Base-by-base conservation (phyloP, 2,113 vertebrate genomes). In the Orycteropus afer region DNA sequence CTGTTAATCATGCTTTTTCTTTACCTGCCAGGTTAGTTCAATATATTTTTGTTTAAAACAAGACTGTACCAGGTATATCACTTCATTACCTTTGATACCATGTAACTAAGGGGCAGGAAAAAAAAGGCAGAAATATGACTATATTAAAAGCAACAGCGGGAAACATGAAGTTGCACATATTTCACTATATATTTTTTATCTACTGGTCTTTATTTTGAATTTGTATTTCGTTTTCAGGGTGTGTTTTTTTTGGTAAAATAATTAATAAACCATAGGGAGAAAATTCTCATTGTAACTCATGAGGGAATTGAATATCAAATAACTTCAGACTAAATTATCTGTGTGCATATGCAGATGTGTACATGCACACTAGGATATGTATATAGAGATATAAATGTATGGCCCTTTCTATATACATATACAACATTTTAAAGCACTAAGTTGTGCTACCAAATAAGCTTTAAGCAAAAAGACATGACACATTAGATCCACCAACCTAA, bases 241-340 rank as follows among this genome's bases (percentile, higher is more conserved):
- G n/a, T n/a, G n/a, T 71, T 73, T 51, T 86, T 86, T 84, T 95
- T 13, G 29, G 29, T 47, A 73, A 91, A 81, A 47, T 71, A 92
- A 78, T 63, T 86, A 91, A 78, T 51, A 81, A 86, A 45, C 4
- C 6, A 47, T 12, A 93, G 0, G 67, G 20, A 59, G 34, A 29
- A 79, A 82, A 20, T 49, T 76, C 84, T 88, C n/a, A 79, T 55
- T 34, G 47, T 37, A 32, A 63, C 7, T 0, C 45, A 87, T 61
- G 32, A 49, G 22, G 8, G 1, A 73, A 79, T 57, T 89, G 37
- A 53, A 37, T 79, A 25, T 63, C 20, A 86, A 93, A 49, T 77
- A 89, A 80, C 47, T 65, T 78, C 45, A 65, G 27, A 79, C 73
- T 55, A 83, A 89, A 88, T 76, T 57, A 89, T 59, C 32, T 67